These are phyloP conservation scores for Cossypha niveicapilla DNA, from an alignment of 2,797 vertebrate genomes.

Conservation along the genomic window DNA sequence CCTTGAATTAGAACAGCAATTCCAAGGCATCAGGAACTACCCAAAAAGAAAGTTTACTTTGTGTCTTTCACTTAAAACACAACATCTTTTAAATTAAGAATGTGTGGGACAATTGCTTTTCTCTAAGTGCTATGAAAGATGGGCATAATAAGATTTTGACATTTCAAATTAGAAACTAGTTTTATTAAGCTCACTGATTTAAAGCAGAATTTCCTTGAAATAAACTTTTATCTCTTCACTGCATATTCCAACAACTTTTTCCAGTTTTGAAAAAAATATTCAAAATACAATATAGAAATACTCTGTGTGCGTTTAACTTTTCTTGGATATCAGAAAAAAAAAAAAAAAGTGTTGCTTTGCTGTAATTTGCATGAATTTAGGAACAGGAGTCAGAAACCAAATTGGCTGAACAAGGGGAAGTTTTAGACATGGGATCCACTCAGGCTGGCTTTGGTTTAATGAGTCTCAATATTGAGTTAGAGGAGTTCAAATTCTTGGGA, in stretches of 20 bases:
- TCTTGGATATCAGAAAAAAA: background rate
- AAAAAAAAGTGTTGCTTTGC: background rate
- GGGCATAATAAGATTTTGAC: background rate
- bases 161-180: background rate
- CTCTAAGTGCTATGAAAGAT: background rate
- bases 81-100: background rate
- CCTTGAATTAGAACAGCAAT: background rate
- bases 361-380: background rate
- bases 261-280: background rate
- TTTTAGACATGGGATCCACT: background rate
- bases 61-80: background rate
- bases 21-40: background rate
- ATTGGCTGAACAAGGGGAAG: background rate
- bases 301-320: background rate
- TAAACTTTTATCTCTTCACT: background rate
- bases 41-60: background rate
- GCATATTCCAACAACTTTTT: background rate
- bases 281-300: background rate
- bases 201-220: background rate
- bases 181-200: background rate
- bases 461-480: background rate
- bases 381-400: background rate
- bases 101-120: background rate
- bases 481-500: background rate
- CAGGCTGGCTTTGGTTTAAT: background rate